Percentiles rank a stretch among this genome's conserved stretches.
phyloP scores from a whole-genome alignment of 2,888 invertebrate species.

The Masnerella sp. region DNA sequence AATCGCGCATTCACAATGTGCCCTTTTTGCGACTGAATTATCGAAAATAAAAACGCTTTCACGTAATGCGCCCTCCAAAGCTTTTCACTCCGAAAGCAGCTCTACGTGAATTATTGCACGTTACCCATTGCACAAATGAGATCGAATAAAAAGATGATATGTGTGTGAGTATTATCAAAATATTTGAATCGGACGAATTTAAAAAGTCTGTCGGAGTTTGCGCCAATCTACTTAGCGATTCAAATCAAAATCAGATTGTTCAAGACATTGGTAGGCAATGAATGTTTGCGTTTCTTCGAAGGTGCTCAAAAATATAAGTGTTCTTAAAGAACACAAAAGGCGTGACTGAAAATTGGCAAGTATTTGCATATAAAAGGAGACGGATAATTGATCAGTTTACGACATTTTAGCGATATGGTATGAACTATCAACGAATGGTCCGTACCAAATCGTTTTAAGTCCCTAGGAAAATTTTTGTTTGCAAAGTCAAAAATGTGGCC shows the following conservation, averaged over 20 bases:
- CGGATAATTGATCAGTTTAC: too few species aligned
- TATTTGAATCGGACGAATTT: conserved; percentile 1
- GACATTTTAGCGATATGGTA: too few species aligned
- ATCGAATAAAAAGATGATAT: conserved; percentile 16
- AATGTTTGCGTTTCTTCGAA: not conserved
- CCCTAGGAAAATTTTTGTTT: too few species aligned
- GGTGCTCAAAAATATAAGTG: not conserved
- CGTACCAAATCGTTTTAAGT: too few species aligned
- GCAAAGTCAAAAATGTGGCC: too few species aligned
- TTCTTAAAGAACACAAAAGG: conserved; percentile 13
- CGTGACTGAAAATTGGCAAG: too few species aligned
- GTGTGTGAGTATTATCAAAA: conserved; percentile 12
- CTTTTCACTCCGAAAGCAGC: not conserved
- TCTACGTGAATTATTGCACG: conserved; percentile 15
- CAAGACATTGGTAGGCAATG: not conserved
- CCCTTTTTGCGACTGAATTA: conserved; percentile 32
- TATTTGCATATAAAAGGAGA: too few species aligned
- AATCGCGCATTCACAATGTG: conserved; percentile 18
- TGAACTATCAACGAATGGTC: too few species aligned
- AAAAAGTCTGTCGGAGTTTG: not conserved
- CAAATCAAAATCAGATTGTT: conserved; percentile 9
- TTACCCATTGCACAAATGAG: conserved; percentile 10
- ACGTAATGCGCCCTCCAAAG: not conserved
- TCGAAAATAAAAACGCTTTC: conserved; percentile 15
- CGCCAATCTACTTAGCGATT: not conserved